These are phyloP conservation scores for Encarsia formosa DNA, from an alignment of 2,888 invertebrate genomes.

Conservation along the genomic window DNA sequence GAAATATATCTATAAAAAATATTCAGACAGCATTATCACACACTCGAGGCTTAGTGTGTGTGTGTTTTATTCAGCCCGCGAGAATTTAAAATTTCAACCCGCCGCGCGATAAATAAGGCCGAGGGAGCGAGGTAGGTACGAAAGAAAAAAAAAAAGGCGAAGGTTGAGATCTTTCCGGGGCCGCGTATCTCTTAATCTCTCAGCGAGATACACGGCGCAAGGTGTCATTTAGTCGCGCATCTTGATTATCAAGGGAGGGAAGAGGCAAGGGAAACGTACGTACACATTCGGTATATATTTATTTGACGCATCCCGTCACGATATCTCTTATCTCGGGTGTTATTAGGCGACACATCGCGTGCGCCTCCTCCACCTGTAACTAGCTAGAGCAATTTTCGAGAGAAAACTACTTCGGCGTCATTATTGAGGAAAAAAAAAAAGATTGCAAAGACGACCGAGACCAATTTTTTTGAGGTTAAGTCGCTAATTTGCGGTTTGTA, in stretches of 20 bases:
- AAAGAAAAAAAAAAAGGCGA: too few species aligned
- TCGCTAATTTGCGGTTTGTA: too few species aligned
- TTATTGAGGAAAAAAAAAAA: constrained; percentile 17
- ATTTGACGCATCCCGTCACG: constrained; percentile 19
- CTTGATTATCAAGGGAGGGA: constrained; percentile 12
- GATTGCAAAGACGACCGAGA: too few species aligned
- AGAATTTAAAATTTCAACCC: too few species aligned
- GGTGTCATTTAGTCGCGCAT: constrained; percentile 22
- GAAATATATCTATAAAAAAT: too few species aligned
- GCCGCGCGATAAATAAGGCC: too few species aligned
- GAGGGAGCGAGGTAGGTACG: too few species aligned
- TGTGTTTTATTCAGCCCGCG: too few species aligned
- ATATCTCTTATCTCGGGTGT: constrained; percentile 2
- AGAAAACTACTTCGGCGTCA: constrained; percentile 3
- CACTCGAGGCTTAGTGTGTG: too few species aligned
- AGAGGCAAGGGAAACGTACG: background rate
- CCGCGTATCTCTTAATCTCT: background rate
- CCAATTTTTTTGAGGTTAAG: too few species aligned
- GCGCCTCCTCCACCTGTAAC: constrained; percentile 1
- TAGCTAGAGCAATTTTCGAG: constrained; percentile 12
- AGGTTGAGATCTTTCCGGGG: constrained; percentile 18
- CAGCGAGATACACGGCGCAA: background rate
- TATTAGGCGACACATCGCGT: constrained; percentile 22
- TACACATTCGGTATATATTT: constrained; percentile 5
- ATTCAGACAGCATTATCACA: too few species aligned